Evolutionary conservation across 2,888 invertebrate species (phyloP).

Genomic region (Odontomyia ornata): DNA sequence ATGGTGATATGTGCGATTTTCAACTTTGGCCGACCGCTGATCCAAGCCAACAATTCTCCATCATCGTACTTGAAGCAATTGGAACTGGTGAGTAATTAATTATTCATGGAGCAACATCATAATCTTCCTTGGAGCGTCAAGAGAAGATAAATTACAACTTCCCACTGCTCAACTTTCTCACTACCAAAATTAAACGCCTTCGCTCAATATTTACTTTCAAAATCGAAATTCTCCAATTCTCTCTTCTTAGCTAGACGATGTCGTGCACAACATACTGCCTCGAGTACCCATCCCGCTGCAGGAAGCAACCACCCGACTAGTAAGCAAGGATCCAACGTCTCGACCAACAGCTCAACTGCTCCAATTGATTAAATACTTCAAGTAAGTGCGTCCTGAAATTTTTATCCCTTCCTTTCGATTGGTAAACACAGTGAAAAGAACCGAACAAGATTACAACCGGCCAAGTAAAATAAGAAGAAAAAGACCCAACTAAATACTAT

Average conservation of each 20-base stretch:
- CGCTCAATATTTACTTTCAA: background rate
- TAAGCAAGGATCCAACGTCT: constrained; percentile 83
- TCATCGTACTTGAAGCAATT: constrained; percentile 90
- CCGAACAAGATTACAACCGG: background rate
- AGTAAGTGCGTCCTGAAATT: constrained; percentile 68
- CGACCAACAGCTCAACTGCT: constrained; percentile 92
- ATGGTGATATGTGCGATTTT: constrained; percentile 93
- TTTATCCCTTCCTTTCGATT: constrained; percentile 27
- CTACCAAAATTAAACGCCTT: background rate
- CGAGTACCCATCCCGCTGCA: constrained; percentile 85
- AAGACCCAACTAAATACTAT: constrained; percentile 25
- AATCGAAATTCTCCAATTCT: background rate
- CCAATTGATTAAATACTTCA: constrained; percentile 88
- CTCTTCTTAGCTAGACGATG: constrained; percentile 77
- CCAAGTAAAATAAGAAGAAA: constrained; percentile 1
- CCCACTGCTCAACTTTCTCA: constrained; percentile 28
- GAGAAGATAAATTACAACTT: background rate
- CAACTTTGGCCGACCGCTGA: constrained; percentile 87
- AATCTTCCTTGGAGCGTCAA: too few species aligned
- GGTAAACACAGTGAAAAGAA: background rate
- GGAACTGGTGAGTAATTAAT: constrained; percentile 77
- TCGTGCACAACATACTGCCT: constrained; percentile 79
- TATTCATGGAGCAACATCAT: constrained; percentile 7
- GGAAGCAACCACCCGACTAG: constrained; percentile 85
- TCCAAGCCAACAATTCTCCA: constrained; percentile 90